Percentiles rank a stretch among this genome's conserved stretches.
Conservation (phyloP, 2,797 vertebrate genomes). For the Channa striata region DNA sequence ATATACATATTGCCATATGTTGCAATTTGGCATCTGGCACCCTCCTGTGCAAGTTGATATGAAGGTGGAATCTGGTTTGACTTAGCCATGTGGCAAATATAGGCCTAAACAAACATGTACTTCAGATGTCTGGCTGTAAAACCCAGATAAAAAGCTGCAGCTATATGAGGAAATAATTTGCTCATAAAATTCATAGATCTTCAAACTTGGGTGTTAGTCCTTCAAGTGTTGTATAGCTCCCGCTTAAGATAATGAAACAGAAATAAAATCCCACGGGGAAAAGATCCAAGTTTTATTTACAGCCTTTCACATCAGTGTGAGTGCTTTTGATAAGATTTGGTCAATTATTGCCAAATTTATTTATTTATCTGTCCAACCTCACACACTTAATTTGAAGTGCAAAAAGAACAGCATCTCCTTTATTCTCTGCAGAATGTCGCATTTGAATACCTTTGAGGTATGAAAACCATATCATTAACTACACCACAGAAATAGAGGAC, state of each 20-base stretch:
- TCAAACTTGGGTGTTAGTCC: conserved; percentile 50
- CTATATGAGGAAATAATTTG: conserved; percentile 70
- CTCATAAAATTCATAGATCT: conserved; percentile 69
- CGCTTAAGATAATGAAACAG: conserved; percentile 62
- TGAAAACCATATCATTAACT: conserved; percentile 72
- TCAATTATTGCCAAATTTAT: conserved; percentile 61
- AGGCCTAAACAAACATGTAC: conserved; percentile 70
- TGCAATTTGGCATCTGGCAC: conserved; percentile 68
- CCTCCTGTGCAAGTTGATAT: conserved; percentile 61
- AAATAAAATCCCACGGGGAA: conserved; percentile 48
- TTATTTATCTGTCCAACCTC: conserved; percentile 58
- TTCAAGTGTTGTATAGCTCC: conserved; percentile 51
- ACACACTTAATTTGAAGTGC: conserved; percentile 51
- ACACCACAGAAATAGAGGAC: conserved; percentile 56
- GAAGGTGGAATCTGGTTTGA: conserved; percentile 74
- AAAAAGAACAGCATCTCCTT: conserved; percentile 63
- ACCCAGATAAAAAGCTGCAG: conserved; percentile 52
- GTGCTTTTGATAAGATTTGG: conserved; percentile 61
- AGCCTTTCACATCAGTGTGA: conserved; percentile 33
- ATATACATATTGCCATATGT: conserved; percentile 61
- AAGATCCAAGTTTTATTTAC: conserved; percentile 52
- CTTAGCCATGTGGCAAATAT: conserved; percentile 72
- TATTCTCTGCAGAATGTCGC: conserved; percentile 50
- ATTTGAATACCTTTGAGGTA: conserved; percentile 68
- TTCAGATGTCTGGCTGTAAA: conserved; percentile 70